These are phyloP conservation scores for Anisognathus igniventris DNA, from an alignment of 2,797 vertebrate species.

Conservation along the genomic window DNA sequence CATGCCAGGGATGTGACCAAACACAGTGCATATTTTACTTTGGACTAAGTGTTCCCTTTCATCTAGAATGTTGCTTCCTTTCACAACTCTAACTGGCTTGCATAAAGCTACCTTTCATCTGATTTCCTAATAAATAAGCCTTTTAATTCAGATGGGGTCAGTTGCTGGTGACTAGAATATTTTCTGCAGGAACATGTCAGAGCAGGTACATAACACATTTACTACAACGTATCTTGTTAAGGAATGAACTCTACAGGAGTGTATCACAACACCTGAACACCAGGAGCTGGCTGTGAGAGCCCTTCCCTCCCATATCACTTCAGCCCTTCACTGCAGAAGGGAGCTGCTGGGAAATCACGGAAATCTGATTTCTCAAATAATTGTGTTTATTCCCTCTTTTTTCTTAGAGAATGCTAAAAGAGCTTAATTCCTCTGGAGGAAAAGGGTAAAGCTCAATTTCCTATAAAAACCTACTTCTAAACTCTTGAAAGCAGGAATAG, in stretches of 20 bases:
- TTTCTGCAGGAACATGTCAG: background rate
- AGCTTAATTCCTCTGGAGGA: background rate
- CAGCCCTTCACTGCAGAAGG: background rate
- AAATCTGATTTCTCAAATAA: background rate
- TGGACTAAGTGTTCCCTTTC: constrained; percentile 7
- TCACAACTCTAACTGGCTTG: constrained; percentile 39
- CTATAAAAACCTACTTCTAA: background rate
- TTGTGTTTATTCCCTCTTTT: background rate
- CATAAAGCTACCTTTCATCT: constrained; percentile 56
- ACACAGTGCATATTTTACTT: constrained; percentile 38
- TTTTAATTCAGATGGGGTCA: constrained; percentile 24
- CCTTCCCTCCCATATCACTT: background rate
- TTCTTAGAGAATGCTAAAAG: background rate
- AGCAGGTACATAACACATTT: background rate
- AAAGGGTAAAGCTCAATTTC: background rate
- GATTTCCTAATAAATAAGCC: constrained; percentile 44
- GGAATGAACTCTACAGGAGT: background rate
- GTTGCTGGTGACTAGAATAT: background rate
- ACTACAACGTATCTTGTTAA: background rate
- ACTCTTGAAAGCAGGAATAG: background rate
- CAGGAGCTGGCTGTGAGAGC: background rate
- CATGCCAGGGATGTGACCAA: constrained; percentile 10
- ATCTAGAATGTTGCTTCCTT: constrained; percentile 32
- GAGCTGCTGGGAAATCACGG: background rate
- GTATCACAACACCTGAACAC: background rate